Conservation (phyloP, 1,140 invertebrate species). For the Brachionus angularis region DNA sequence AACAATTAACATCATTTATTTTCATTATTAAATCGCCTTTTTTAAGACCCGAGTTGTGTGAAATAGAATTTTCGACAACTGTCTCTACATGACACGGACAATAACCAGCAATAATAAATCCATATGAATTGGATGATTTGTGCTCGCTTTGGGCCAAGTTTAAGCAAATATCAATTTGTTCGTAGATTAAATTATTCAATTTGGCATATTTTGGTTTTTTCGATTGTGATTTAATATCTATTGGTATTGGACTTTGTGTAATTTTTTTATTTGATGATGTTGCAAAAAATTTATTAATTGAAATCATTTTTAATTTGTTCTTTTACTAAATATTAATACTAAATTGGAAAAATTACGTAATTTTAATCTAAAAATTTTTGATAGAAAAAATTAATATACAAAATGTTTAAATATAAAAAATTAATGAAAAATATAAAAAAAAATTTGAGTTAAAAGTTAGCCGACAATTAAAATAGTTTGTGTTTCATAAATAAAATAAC, state of each 20-base stretch:
- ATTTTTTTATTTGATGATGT: too few species aligned
- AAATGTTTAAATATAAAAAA: neutral
- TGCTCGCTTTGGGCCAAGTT: neutral
- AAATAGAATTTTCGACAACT: neutral
- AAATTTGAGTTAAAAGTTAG: constrained; percentile 1
- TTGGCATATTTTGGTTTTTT: constrained; percentile 7
- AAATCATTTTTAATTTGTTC: too few species aligned
- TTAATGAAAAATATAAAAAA: constrained; percentile 23
- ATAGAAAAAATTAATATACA: too few species aligned
- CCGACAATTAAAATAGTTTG: constrained; percentile 41
- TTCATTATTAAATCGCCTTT: constrained; percentile 29
- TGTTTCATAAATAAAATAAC: too few species aligned
- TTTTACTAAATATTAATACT: too few species aligned
- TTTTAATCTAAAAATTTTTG: too few species aligned
- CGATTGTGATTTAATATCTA: neutral
- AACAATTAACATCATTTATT: constrained; percentile 28
- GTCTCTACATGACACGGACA: constrained; percentile 37
- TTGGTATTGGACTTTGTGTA: neutral
- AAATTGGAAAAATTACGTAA: too few species aligned
- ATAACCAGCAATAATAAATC: constrained; percentile 34
- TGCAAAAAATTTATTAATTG: too few species aligned
- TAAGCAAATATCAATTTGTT: constrained; percentile 20
- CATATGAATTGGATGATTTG: constrained; percentile 9
- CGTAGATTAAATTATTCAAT: constrained; percentile 21
- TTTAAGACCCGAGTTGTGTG: constrained; percentile 1